A percentile compares a stretch with the other conserved stretches of the same genome.
Evolutionary conservation across 2,113 vertebrate species (phyloP).

Genomic region (Podarcis raffonei): DNA sequence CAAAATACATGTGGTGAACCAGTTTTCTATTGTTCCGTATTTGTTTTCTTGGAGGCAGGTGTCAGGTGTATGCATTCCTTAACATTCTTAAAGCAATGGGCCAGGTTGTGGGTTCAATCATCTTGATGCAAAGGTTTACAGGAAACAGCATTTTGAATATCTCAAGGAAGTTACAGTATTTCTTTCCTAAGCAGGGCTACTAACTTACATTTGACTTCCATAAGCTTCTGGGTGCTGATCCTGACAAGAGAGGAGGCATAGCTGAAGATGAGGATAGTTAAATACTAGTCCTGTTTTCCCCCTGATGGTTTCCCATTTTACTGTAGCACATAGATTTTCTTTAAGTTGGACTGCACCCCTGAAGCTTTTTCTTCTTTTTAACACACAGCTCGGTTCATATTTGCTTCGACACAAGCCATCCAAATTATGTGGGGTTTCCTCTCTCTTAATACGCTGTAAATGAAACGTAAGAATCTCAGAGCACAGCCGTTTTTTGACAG

Average conservation of each 20-base stretch:
- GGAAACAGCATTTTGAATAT: background rate
- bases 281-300: background rate
- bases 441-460: background rate
- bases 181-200: background rate
- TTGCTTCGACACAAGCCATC: background rate
- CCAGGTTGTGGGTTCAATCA: conserved; percentile 2
- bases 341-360: background rate
- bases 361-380: background rate
- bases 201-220: background rate
- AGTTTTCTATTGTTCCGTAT: background rate
- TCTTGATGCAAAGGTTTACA: background rate
- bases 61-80: background rate
- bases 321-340: background rate
- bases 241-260: background rate
- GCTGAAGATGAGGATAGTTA: background rate
- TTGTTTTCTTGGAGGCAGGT: background rate
- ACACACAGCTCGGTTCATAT: background rate
- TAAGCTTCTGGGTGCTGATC: background rate
- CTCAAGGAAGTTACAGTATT: background rate
- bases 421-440: background rate
- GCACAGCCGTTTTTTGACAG: background rate
- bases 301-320: background rate
- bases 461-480: background rate
- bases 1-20: background rate
- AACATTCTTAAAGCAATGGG: background rate